Base-by-base conservation (phyloP, 1,140 invertebrate species). In the Drosophila nasuta region DNA sequence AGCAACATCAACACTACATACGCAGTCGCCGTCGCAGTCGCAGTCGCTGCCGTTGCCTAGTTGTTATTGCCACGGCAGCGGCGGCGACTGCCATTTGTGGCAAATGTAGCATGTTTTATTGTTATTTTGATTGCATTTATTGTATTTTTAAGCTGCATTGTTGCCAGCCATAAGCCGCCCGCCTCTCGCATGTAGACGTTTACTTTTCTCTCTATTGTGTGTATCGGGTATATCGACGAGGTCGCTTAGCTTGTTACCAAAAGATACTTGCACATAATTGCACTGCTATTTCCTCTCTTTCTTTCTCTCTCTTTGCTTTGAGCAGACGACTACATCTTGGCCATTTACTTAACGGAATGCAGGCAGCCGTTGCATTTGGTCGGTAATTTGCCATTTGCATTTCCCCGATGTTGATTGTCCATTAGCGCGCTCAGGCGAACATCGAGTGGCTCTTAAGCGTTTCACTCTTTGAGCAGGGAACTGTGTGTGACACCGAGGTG, bases 101-200 rank as follows among this genome's bases (percentile, higher is more conserved):
- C 82, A 77, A 81, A 81, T 87, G 87, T 85, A 76, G 87, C 88
- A 91, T 88, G 88, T 91, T 91, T 91, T 91, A 91, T 91, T 91
- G 88, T 91, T 91, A 91, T 91, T 91, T 88, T 91, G 88, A 91
- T 91, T 91, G 85, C 89, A 89, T 87, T 87, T 91, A 91, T 91
- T 91, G 88, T 91, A 81, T 89, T 91, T 85, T 91, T 91, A 91
- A 91, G 88, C 81, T 79, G 85, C 81, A 91, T 91, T 91, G 89
- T 91, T 89, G 68, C 72, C 69, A 45, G 63, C 77, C 74, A 63
- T 82, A 87, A 87, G 79, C 82, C 65, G 68, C 52, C 59, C 75
- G 72, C 72, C 79, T 56, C 59, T 77, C 80, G 60, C 54, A 63
- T n/a, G 35, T 46, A 64, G 77, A 57, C 76, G 69, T 74, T 76